Percentiles rank a stretch among this genome's conserved stretches.
Conservation (phyloP, 2,797 vertebrate species). For the Peromyscus eremicus region DNA sequence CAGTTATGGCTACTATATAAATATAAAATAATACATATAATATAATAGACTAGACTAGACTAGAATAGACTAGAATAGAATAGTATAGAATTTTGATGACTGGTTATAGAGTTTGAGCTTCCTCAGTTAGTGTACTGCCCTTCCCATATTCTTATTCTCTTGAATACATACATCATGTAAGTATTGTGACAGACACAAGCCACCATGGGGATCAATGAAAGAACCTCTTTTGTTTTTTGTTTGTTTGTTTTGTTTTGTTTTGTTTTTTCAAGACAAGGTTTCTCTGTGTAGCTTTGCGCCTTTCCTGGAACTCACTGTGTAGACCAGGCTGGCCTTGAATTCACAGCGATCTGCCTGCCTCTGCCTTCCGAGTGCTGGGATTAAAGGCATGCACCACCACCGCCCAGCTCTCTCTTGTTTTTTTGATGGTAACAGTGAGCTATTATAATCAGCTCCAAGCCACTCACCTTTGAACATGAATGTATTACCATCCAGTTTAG, state of each 20-base stretch:
- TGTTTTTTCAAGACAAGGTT: too few species aligned
- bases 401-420: too few species aligned
- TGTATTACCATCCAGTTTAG: not conserved
- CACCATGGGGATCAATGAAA: not conserved
- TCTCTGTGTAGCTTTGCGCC: too few species aligned
- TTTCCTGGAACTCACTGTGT: too few species aligned
- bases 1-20: not conserved
- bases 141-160: not conserved
- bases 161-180: not conserved
- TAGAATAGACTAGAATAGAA: not conserved
- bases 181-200: not conserved
- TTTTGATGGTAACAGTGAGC: not conserved
- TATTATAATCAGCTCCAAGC: not conserved
- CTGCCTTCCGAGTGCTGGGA: too few species aligned
- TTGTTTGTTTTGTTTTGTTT: too few species aligned
- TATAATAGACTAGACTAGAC: not conserved
- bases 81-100: not conserved
- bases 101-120: not conserved
- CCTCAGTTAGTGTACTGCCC: not conserved
- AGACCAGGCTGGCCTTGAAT: too few species aligned
- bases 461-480: not conserved
- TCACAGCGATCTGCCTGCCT: too few species aligned
- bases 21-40: not conserved
- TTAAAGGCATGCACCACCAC: too few species aligned
- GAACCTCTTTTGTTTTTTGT: not conserved